phyloP scores from a whole-genome alignment of 2,888 invertebrate genomes.

The Portevinia maculata region DNA sequence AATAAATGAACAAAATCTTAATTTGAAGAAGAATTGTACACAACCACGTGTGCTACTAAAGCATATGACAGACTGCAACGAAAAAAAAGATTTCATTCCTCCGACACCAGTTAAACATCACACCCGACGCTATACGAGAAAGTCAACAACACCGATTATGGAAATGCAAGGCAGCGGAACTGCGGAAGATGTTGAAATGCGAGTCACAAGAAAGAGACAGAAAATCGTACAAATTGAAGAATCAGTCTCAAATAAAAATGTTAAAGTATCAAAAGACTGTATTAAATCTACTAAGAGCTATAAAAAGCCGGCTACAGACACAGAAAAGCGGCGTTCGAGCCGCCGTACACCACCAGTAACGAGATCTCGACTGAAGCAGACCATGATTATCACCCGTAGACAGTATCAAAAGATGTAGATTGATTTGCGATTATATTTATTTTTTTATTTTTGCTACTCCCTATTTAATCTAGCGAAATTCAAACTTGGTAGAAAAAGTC shows the following conservation, averaged over 20 bases:
- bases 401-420: conserved; percentile 43
- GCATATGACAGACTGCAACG: conserved; percentile 15
- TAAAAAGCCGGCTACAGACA: conserved; percentile 4
- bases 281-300: conserved; percentile 34
- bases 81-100: conserved; percentile 4
- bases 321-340: conserved; percentile 24
- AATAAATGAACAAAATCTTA: conserved; percentile 11
- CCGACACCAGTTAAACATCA: conserved; percentile 27
- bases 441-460: conserved; percentile 5
- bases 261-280: conserved; percentile 71
- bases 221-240: conserved; percentile 20
- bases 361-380: conserved; percentile 76
- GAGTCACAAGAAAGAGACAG: conserved; percentile 45
- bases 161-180: conserved; percentile 18
- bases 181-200: conserved; percentile 1
- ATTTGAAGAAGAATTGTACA: neutral
- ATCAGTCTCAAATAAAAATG: conserved; percentile 56
- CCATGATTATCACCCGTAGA: conserved; percentile 39
- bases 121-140: conserved; percentile 35
- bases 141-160: conserved; percentile 7
- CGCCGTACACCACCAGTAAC: conserved; percentile 76
- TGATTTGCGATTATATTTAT: conserved; percentile 10
- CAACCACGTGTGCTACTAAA: conserved; percentile 18
- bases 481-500: conserved; percentile 26
- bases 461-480: conserved; percentile 27